Conservation (phyloP, 2,888 invertebrate genomes). For the Lingula anatina region DNA sequence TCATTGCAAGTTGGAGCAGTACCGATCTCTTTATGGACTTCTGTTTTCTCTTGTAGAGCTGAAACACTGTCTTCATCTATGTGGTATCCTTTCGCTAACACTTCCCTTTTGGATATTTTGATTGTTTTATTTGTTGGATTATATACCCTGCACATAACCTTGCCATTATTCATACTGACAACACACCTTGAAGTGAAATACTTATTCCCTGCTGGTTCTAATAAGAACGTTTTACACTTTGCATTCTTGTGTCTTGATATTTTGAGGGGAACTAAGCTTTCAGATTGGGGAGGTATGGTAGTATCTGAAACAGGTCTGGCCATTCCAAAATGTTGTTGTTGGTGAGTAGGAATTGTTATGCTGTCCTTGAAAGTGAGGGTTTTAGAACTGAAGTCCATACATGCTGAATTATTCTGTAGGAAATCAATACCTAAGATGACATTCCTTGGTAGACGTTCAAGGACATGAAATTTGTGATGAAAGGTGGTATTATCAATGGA, state of each 20-base stretch:
- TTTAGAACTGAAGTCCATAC: background rate
- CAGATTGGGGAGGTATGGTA: background rate
- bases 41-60: slow-evolving; percentile 7
- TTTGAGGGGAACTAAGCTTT: background rate
- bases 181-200: background rate
- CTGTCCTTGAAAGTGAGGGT: background rate
- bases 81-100: background rate
- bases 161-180: background rate
- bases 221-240: background rate
- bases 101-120: background rate
- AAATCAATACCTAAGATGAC: slow-evolving; percentile 2
- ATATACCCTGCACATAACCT: background rate
- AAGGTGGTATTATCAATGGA: background rate
- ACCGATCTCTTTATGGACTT: slow-evolving; percentile 1
- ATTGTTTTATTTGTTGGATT: background rate
- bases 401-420: background rate
- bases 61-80: background rate
- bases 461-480: background rate
- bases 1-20: slow-evolving; percentile 1
- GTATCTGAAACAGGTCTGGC: background rate
- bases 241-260: background rate
- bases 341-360: background rate
- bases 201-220: background rate
- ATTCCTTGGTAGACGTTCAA: background rate
- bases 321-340: background rate